Conservation (phyloP, 2,113 vertebrate species). For the Macroglossus sobrinus region DNA sequence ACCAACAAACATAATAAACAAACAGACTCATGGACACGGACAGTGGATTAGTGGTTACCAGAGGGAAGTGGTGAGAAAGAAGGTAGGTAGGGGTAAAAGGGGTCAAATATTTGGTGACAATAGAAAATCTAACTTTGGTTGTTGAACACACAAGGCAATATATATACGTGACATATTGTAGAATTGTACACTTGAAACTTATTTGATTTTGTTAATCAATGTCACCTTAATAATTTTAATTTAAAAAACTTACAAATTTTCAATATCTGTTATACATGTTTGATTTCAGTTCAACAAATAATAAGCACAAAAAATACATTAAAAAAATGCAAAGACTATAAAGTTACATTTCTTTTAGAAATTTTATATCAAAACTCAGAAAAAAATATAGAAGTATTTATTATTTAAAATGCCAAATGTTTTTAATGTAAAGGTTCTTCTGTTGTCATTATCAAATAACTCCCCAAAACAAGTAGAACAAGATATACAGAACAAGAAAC, state of each 20-base stretch:
- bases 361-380: neutral
- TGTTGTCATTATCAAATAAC: neutral
- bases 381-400: neutral
- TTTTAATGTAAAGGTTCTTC: neutral
- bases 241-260: neutral
- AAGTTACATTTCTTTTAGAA: neutral
- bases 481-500: neutral
- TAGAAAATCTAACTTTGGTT: too few species aligned
- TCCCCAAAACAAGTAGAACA: neutral
- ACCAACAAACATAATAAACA: too few species aligned
- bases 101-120: too few species aligned
- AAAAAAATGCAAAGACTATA: neutral
- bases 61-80: too few species aligned
- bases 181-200: too few species aligned
- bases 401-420: neutral
- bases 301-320: neutral
- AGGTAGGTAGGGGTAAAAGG: too few species aligned
- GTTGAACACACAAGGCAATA: too few species aligned
- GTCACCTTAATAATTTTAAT: too few species aligned
- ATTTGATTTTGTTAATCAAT: too few species aligned
- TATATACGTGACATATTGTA: too few species aligned
- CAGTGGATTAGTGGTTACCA: too few species aligned
- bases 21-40: too few species aligned
- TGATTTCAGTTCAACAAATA: neutral
- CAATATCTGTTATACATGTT: neutral